Percentiles rank a stretch among this genome's conserved stretches.
Evolutionary conservation across 2,888 invertebrate genomes (phyloP).

Genomic region (Pandemis cinnamomeana): DNA sequence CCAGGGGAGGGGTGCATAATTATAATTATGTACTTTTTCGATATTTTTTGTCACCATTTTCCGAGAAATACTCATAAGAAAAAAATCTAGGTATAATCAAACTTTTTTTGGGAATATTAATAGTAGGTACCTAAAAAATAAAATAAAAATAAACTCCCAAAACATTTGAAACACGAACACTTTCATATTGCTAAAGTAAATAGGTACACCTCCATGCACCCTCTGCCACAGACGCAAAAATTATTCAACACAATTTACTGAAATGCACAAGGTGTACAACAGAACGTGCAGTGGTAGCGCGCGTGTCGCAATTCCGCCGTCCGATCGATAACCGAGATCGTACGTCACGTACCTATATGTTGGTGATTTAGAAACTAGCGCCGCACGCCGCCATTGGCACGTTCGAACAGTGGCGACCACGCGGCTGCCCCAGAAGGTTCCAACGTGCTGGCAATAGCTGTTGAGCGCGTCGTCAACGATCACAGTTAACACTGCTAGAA

Average conservation of each 20-base stretch:
- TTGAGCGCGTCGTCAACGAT: background rate
- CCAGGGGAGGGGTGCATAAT: too few relatives aligned
- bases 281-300: slow-evolving; percentile 44
- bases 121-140: background rate
- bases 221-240: slow-evolving; percentile 7
- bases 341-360: slow-evolving; percentile 51
- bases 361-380: slow-evolving; percentile 44
- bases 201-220: background rate
- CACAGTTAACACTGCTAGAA: too few relatives aligned
- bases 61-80: too few relatives aligned
- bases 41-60: too few relatives aligned
- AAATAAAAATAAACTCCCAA: background rate
- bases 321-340: slow-evolving; percentile 50
- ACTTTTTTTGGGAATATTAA: too few relatives aligned
- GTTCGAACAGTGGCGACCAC: slow-evolving; percentile 13
- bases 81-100: too few relatives aligned
- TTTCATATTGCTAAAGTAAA: background rate
- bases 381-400: slow-evolving; percentile 41
- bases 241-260: slow-evolving; percentile 34
- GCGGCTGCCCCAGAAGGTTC: background rate
- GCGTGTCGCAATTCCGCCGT: slow-evolving; percentile 48
- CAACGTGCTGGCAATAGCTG: background rate
- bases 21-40: too few relatives aligned
- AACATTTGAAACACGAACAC: too few relatives aligned
- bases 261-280: slow-evolving; percentile 42